Evolutionary conservation across 1,140 invertebrate genomes (phyloP).

Genomic region (Mycetomoellerius zeteki): DNA sequence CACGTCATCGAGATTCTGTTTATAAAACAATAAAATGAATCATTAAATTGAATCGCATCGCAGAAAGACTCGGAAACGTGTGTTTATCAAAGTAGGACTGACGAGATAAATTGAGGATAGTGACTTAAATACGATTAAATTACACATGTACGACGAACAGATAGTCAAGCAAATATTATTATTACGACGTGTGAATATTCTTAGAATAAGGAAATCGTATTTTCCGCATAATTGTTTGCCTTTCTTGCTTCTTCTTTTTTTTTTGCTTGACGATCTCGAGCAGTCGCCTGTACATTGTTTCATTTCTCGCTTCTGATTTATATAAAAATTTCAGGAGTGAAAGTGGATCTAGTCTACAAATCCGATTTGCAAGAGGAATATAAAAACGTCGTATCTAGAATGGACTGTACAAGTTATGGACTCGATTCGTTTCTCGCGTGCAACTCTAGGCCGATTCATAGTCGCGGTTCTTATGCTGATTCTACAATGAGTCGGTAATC

Average conservation of each 20-base stretch:
- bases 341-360: neutral
- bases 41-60: neutral
- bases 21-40: neutral
- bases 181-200: neutral
- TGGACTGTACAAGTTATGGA: neutral
- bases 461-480: neutral
- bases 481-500: too few relatives aligned
- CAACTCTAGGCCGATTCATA: too few relatives aligned
- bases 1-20: neutral
- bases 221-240: neutral
- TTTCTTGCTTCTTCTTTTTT: neutral
- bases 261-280: neutral
- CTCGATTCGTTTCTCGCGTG: neutral
- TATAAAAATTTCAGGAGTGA: neutral
- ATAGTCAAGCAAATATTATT: neutral
- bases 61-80: neutral
- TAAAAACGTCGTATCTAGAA: neutral
- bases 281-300: neutral
- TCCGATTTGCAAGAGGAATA: neutral
- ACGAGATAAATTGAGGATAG: constrained; percentile 12
- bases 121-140: neutral
- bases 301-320: constrained; percentile 15
- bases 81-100: neutral
- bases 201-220: neutral
- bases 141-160: neutral